Evolutionary conservation across 1,140 invertebrate species (phyloP), one percentile per base, ranked within the genome.

Genomic region (Leptinotarsa undecemlineata): DNA sequence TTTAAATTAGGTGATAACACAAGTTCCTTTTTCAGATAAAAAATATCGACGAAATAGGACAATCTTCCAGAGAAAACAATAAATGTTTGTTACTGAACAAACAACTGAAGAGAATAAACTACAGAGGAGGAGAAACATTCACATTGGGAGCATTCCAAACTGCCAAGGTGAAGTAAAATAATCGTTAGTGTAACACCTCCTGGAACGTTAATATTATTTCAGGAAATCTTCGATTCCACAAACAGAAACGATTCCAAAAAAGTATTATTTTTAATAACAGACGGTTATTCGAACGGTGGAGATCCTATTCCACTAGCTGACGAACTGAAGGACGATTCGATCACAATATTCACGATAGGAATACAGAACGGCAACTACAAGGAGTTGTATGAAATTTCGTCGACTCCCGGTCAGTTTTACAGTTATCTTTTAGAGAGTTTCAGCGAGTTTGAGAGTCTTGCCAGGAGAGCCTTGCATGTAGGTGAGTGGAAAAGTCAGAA

Each of bases 221-320:
- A 92, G 90, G 85, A 86, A 76, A 89, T 92, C 17, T 85, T 92
- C 4, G 62, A 84, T 86, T n/a, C 84, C 13, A 81, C 80, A 85
- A 48, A 71, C 14, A 84, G 91, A 4, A 78, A 82, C 8, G 83
- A 86, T n/a, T 87, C 91, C 0, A 85, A 83, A 61, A 91, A 91
- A 80, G 88, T 90, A 0, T 85, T 93, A 4, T 92, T 93, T 78
- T 82, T 93, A 0, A 88, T 93, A 66, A 93, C 92, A 3, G 92
- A 93, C 81, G 92, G 92, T 11, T 93, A 91, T 81, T 92, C 91
- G 21, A 93, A 92, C 81, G 91, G 91, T 0, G 91, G 90, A 0
- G 89, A 92, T 85, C 92, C 92, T 0, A 81, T 88, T 51, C 88
- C 89, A 6, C 85, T 88, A 1, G 90, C 91, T 0, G 83, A 85